Evolutionary conservation across 2,797 vertebrate species (phyloP), one percentile per base, ranked within the genome.

Genomic region (Pteronotus mesoamericanus): DNA sequence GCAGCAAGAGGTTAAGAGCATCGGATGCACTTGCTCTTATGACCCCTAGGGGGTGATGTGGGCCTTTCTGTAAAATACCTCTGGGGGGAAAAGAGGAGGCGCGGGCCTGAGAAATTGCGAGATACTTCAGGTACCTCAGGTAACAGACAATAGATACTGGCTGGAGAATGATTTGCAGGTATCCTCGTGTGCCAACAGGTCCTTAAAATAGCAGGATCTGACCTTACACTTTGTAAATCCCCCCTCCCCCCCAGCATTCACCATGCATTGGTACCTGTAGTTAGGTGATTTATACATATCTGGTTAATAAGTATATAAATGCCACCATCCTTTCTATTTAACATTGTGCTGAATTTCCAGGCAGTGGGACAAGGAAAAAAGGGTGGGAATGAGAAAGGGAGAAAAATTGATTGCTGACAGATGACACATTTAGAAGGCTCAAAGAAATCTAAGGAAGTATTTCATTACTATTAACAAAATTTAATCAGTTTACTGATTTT

Each of bases 51-150:
- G 15, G 86, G 77, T 0, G 6, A 80, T 92, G 53, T 87, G 11
- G 71, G 5, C 42, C 55, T 94, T 89, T 71, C 84, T 71, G 55
- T 72, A 48, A 83, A 86, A 91, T 22, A 21, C 2, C 2, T 1
- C 4, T 3, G n/a, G 1, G 0, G 0, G 8, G 0, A 46, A 39
- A 46, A 22, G 29, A 22, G 6, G 57, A 55, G 42, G 6, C 4
- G 1, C 0, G 57, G 24, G 1, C 16, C 78, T 48, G 61, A 6
- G 34, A 48, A 75, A 10, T 61, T 14, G 10, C 24, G 2, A 9
- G 15, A 22, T 8, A 12, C 3, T 14, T 55, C 9, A 4, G 51
- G 10, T 24, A 18, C 29, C 61, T 75, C 34, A n/a, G 72, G 29
- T 78, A 48, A 83, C n/a, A 22, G 18, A 12, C 18, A 48, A 59